Base-by-base conservation (phyloP, 2,888 invertebrate species). In the Synergus itoensis region DNA sequence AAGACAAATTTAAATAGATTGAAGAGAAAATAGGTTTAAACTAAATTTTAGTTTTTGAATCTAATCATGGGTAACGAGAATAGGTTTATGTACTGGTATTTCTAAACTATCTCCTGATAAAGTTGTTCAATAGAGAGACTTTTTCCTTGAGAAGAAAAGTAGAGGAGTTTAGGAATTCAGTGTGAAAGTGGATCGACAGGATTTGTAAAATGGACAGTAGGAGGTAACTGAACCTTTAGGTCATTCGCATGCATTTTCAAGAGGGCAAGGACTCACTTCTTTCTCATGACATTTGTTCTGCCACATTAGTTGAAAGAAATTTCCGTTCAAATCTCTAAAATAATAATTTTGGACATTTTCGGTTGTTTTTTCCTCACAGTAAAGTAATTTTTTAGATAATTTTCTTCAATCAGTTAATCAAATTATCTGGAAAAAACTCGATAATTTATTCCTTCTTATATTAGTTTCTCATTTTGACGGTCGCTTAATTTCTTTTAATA, bases 111-210 rank as follows among this genome's bases (percentile, higher is more conserved):
- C 40, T 16, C 36, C 8, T 16, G 14, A 16, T 57, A 9, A 18
- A 40, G 57, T 69, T 64, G 9, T 57, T 9, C 18, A 57, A 57
- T 57, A 5, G 18, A 18, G 18, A 8, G 4, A 14, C 21, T 69
- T 48, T 69, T 69, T 69, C 28, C 12, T 28, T 12, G 28, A 16
- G 16, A 69, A 45, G 69, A 69, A 69, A 69, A 69, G 69, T 48
- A 69, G 45, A 48, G 16, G 69, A 69, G 69, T 69, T 69, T 48
- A 69, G 69, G 69, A 69, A 69, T 48, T 48, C 21, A 48, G 69
- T 8, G 69, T 69, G 69, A 69, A 69, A 69, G 69, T 69, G 69
- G 69, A 69, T 69, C 45, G 69, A 45, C 69, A 69, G 45, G 69
- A 69, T 69, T 69, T 69, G 69, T 69, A 45, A 69, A 69, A 69